Evolutionary conservation across 2,888 invertebrate species (phyloP).

Genomic region (Tolmerus cingulatus): DNA sequence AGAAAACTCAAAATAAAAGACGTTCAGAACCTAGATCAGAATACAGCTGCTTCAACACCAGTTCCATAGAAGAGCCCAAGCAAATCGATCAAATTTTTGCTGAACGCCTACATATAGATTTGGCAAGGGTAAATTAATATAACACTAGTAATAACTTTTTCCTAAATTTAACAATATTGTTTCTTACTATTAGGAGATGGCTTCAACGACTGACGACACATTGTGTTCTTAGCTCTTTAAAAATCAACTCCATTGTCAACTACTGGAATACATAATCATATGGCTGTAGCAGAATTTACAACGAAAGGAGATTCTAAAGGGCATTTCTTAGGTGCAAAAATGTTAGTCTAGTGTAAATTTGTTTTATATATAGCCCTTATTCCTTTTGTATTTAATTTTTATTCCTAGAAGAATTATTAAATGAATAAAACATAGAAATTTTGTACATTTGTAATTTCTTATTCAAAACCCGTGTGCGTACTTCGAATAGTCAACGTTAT

Average conservation of each 20-base stretch:
- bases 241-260: neutral
- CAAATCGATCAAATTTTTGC: neutral
- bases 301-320: neutral
- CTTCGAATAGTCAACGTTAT: neutral
- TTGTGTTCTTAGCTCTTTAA: neutral
- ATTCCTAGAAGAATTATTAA: neutral
- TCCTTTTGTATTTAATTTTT: neutral
- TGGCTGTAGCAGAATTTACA: neutral
- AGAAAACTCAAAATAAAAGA: constrained; percentile 57
- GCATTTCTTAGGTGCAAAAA: neutral
- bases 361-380: neutral
- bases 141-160: neutral
- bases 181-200: neutral
- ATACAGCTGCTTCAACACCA: neutral
- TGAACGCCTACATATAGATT: neutral
- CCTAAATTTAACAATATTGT: neutral
- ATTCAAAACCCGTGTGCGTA: neutral
- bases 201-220: neutral
- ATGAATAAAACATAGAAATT: neutral
- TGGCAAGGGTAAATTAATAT: neutral
- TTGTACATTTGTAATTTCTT: neutral
- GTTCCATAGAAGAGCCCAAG: neutral
- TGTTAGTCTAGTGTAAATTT: neutral
- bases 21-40: neutral
- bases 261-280: neutral